Conservation (phyloP, 2,797 vertebrate species). For the Chiroxiphia lanceolata region DNA sequence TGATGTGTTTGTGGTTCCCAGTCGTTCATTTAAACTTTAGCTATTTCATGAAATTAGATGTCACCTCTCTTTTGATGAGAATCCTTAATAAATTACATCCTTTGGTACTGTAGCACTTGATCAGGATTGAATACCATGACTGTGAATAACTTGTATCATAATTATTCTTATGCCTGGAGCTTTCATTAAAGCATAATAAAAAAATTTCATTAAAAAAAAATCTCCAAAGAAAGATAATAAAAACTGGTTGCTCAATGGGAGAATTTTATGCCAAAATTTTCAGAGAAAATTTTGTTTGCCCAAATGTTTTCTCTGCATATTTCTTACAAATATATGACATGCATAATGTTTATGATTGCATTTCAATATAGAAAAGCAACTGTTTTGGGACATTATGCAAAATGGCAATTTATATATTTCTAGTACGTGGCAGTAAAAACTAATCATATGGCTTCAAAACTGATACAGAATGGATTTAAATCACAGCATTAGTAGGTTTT, state of each 20-base stretch:
- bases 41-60: neutral
- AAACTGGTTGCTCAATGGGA: neutral
- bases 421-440: neutral
- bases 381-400: neutral
- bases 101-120: neutral
- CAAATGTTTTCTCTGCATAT: neutral
- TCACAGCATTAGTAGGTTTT: neutral
- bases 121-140: neutral
- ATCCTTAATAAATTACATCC: neutral
- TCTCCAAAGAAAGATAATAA: neutral
- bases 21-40: neutral
- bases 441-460: neutral
- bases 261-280: neutral
- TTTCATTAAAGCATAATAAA: slow-evolving; percentile 7
- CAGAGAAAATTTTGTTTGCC: neutral
- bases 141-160: neutral
- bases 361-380: slow-evolving; percentile 1
- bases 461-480: neutral
- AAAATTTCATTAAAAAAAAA: neutral
- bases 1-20: neutral
- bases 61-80: neutral
- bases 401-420: neutral
- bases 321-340: neutral
- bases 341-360: neutral
- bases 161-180: neutral